Evolutionary conservation across 2,113 vertebrate genomes (phyloP).

Genomic region (Tetrax tetrax): DNA sequence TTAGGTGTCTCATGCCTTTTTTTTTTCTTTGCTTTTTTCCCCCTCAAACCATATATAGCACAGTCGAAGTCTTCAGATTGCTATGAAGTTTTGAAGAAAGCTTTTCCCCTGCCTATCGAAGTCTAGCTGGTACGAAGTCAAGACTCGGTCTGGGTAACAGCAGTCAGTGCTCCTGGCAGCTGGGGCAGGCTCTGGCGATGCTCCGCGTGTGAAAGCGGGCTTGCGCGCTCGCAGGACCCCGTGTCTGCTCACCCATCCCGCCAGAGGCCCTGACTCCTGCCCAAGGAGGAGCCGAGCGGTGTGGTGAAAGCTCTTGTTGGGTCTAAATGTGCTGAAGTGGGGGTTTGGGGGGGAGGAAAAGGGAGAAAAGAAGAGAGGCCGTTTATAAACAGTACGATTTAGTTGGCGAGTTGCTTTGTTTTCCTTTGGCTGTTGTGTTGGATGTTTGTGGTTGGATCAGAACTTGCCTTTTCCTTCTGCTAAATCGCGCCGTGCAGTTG

Average conservation of each 20-base stretch:
- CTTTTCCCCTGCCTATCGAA: background rate
- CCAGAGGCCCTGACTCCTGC: background rate
- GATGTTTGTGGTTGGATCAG: constrained; percentile 50
- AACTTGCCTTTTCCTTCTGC: constrained; percentile 18
- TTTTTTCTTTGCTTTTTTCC: background rate
- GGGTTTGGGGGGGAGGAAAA: background rate
- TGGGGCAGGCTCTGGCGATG: background rate
- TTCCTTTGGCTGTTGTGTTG: constrained; percentile 51
- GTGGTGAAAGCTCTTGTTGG: background rate
- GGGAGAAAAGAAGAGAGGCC: background rate
- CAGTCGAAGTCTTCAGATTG: background rate
- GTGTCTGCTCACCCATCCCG: background rate
- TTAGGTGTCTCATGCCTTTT: background rate
- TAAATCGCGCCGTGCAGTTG: background rate
- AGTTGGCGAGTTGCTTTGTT: constrained; percentile 28
- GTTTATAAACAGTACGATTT: background rate
- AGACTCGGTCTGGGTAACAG: background rate
- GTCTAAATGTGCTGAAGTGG: background rate
- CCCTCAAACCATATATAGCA: background rate
- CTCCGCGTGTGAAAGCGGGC: background rate
- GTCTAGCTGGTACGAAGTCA: rapidly evolving
- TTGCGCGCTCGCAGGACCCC: background rate
- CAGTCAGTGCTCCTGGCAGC: background rate
- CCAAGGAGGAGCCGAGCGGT: background rate
- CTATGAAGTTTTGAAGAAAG: background rate